Percentiles rank a stretch among this genome's conserved stretches.
These are phyloP conservation scores for Electrona antarctica DNA, from an alignment of 2,113 vertebrate species.

Conservation along the genomic window DNA sequence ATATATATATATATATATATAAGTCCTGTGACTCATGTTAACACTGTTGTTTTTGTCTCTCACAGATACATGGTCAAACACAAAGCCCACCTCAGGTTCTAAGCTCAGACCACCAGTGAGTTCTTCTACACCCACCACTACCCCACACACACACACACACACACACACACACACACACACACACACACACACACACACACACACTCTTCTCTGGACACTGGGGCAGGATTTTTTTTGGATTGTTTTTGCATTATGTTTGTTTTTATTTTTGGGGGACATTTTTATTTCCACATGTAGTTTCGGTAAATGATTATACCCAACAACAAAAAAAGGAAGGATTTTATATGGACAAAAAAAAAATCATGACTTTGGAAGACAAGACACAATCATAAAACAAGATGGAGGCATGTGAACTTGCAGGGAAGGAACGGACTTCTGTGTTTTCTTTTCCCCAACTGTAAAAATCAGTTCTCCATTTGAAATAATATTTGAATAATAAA, in stretches of 20 bases:
- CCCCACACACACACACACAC: constrained; percentile 1
- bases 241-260: constrained; percentile 37
- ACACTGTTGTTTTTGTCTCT: constrained; percentile 1
- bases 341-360: too few species aligned
- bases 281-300: too few species aligned
- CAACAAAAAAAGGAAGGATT: too few species aligned
- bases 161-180: too few species aligned
- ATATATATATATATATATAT: too few species aligned
- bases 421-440: too few species aligned
- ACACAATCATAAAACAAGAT: too few species aligned
- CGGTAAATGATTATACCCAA: too few species aligned
- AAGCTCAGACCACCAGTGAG: constrained; percentile 62
- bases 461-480: too few species aligned
- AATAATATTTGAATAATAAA: background rate
- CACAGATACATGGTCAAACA: constrained; percentile 98
- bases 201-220: constrained; percentile 34
- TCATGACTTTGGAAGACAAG: too few species aligned
- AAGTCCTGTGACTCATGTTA: background rate
- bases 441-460: too few species aligned
- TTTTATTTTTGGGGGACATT: constrained; percentile 33
- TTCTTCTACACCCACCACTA: constrained; percentile 19
- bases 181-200: background rate
- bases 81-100: constrained; percentile 98
- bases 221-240: constrained; percentile 16
- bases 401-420: too few species aligned